phyloP scores from a whole-genome alignment of 2,888 invertebrate genomes.

The Drosophila phalerata region DNA sequence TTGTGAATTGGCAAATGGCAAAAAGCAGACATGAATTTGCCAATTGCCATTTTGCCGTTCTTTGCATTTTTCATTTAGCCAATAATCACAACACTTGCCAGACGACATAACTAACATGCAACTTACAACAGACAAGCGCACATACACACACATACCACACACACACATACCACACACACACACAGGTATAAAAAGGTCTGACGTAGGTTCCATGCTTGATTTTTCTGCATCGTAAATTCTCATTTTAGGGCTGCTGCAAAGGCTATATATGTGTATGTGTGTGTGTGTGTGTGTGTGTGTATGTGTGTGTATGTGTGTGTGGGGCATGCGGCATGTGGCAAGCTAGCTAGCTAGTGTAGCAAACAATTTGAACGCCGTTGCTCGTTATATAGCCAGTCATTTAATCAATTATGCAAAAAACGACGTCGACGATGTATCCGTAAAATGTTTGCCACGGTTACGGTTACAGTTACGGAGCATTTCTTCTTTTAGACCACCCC shows the following conservation, averaged over 20 bases:
- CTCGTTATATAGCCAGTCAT: slow-evolving; percentile 80
- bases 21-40: slow-evolving; percentile 38
- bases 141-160: slow-evolving; percentile 8
- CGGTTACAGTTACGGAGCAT: slow-evolving; percentile 32
- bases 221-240: slow-evolving; percentile 66
- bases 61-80: slow-evolving; percentile 71
- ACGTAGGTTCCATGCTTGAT: slow-evolving; percentile 44
- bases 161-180: not conserved
- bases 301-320: not conserved
- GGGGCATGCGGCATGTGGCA: slow-evolving; percentile 12
- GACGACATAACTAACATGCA: slow-evolving; percentile 65
- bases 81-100: slow-evolving; percentile 75
- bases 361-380: slow-evolving; percentile 61
- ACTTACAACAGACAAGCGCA: slow-evolving; percentile 33
- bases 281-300: not conserved
- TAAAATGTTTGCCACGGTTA: slow-evolving; percentile 74
- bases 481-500: slow-evolving; percentile 7
- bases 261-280: not conserved
- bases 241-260: slow-evolving; percentile 52
- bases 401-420: slow-evolving; percentile 85
- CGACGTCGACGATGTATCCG: slow-evolving; percentile 75
- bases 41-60: slow-evolving; percentile 42
- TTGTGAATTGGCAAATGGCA: slow-evolving; percentile 5
- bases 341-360: slow-evolving; percentile 42
- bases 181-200: slow-evolving; percentile 3